Conservation (phyloP, 1,140 invertebrate genomes). For the Eupeodes corollae region DNA sequence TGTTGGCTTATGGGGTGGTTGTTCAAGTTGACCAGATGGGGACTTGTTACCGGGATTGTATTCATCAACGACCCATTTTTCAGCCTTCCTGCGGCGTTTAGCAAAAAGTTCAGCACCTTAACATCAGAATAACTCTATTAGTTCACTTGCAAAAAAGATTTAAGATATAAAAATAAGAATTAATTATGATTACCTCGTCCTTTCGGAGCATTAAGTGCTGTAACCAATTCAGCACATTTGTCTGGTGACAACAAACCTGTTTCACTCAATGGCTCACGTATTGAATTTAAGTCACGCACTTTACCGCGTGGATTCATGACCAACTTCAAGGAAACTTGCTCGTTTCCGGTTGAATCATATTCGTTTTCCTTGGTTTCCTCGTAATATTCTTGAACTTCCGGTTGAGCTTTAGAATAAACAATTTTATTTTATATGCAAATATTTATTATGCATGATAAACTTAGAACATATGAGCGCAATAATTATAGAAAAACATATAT, state of each 20-base stretch:
- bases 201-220: conserved; percentile 62
- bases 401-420: too few relatives aligned
- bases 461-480: too few relatives aligned
- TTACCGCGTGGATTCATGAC: conserved; percentile 70
- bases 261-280: conserved; percentile 49
- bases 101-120: conserved; percentile 76
- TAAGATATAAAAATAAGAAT: too few relatives aligned
- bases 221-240: conserved; percentile 60
- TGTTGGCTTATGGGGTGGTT: conserved; percentile 23
- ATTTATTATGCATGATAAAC: neutral
- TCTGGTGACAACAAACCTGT: conserved; percentile 53
- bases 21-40: conserved; percentile 33
- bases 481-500: too few relatives aligned
- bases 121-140: too few relatives aligned
- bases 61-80: conserved; percentile 82
- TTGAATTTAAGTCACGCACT: conserved; percentile 52
- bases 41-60: too few relatives aligned
- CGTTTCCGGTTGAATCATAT: conserved; percentile 26
- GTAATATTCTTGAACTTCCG: conserved; percentile 2
- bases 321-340: conserved; percentile 58
- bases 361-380: conserved; percentile 15
- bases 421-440: neutral
- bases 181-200: conserved; percentile 52
- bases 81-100: conserved; percentile 70
- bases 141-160: too few relatives aligned